Evolutionary conservation across 2,797 vertebrate genomes (phyloP).

Genomic region (Lophotriccus pileatus): DNA sequence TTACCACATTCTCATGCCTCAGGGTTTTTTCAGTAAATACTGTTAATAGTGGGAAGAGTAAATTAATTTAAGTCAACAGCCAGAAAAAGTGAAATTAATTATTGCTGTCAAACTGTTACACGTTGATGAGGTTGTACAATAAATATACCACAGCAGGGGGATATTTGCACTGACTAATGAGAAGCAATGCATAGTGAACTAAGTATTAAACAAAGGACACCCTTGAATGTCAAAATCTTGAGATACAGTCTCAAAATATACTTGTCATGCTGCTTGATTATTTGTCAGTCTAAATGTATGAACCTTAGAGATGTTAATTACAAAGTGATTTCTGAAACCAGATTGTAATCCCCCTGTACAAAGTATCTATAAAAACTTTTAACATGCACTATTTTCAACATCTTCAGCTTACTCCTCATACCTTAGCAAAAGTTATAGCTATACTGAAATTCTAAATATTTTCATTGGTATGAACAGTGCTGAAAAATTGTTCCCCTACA

Average conservation of each 20-base stretch:
- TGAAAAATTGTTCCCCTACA: neutral
- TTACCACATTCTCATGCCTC: neutral
- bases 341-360: neutral
- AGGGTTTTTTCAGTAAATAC: neutral
- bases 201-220: neutral
- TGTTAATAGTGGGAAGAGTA: neutral
- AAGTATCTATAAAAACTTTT: neutral
- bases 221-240: neutral
- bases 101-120: neutral
- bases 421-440: neutral
- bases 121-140: neutral
- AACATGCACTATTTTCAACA: neutral
- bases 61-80: neutral
- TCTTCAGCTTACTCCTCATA: neutral
- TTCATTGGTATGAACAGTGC: neutral
- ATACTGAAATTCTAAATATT: neutral
- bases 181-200: neutral
- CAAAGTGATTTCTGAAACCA: neutral
- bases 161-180: neutral
- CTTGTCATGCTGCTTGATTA: neutral
- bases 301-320: neutral
- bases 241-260: neutral
- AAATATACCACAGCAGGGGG: neutral
- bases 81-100: neutral
- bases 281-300: neutral